phyloP scores from a whole-genome alignment of 2,797 vertebrate genomes.

The Vireo griseus region DNA sequence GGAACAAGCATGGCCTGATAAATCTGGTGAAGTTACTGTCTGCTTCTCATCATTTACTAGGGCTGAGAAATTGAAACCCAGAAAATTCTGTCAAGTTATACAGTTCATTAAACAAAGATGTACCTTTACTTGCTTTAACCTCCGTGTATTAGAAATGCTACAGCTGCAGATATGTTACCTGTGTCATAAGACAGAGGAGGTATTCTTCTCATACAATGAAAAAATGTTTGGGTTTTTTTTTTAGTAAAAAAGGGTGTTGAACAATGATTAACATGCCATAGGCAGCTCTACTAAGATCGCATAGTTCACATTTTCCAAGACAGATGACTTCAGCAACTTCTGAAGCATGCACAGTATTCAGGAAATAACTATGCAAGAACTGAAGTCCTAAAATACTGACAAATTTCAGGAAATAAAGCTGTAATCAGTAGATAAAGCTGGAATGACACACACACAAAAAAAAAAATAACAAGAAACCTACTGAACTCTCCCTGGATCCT shows the following conservation, averaged over 20 bases:
- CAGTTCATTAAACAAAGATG: not conserved
- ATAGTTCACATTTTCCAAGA: not conserved
- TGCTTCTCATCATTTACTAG: not conserved
- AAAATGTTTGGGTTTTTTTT: accelerated
- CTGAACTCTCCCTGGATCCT: not conserved
- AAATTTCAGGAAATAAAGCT: not conserved
- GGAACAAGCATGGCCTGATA: accelerated
- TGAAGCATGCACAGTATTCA: not conserved
- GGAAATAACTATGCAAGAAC: not conserved
- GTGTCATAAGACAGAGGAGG: not conserved
- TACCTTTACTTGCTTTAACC: not conserved
- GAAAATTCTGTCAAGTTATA: not conserved
- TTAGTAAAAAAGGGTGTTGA: not conserved
- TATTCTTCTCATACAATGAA: not conserved
- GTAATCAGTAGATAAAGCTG: not conserved
- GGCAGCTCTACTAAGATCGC: not conserved
- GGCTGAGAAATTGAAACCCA: not conserved
- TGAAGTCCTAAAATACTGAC: not conserved
- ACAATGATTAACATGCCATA: not conserved
- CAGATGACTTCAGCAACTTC: not conserved
- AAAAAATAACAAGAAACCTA: not conserved
- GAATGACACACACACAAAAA: not conserved
- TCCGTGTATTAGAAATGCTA: not conserved
- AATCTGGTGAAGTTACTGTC: not conserved
- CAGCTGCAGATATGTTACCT: not conserved